Evolutionary conservation across 1,140 invertebrate genomes (phyloP), one percentile per base, ranked within the genome.

Genomic region (Probaryconus sp.): DNA sequence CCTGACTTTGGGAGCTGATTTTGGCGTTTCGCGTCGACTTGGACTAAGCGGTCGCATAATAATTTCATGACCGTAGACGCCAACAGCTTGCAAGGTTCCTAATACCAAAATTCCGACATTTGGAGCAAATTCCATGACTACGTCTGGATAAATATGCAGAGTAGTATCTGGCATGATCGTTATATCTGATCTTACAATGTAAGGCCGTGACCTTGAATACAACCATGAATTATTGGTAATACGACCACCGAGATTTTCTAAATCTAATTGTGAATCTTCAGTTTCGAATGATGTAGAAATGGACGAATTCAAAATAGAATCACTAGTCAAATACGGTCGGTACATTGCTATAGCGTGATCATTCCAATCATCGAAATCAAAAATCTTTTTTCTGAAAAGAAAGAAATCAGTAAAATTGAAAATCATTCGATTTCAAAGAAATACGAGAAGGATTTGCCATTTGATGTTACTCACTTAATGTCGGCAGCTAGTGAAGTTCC

Each of bases 301-400:
- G 58, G 93, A 94, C 92, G 75, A 95, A 91, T 38, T n/a, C n/a
- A n/a, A n/a, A n/a, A n/a, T n/a, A n/a, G 90, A 89, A 76, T 95
- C 91, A 81, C 92, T 92, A 28, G 92, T 89, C 28, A 98, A 89
- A 85, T 93, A 99, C 0, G 97, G 98, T 56, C 92, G 90, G 85
- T 94, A 99, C 11, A 93, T 90, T 0, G 97, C 97, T 26, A 97
- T 91, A 0, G 97, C 97, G 84, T 97, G 97, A 87, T 97, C 96
- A 83, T 99, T 99, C 98, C 98, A 99, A 82, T 99, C 98, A 85
- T 99, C 97, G 89, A 99, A 99, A 88, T 99, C 98, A 85, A 99
- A 99, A 75, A 99, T 98, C 81, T 93, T 91, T 38, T 92, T 89
- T 20, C 85, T 86, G 26, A 3, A 28, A 26, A 47, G 14, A 20